Evolutionary conservation across 2,888 invertebrate species (phyloP).

Genomic region (Rhorus exstirpatorius): DNA sequence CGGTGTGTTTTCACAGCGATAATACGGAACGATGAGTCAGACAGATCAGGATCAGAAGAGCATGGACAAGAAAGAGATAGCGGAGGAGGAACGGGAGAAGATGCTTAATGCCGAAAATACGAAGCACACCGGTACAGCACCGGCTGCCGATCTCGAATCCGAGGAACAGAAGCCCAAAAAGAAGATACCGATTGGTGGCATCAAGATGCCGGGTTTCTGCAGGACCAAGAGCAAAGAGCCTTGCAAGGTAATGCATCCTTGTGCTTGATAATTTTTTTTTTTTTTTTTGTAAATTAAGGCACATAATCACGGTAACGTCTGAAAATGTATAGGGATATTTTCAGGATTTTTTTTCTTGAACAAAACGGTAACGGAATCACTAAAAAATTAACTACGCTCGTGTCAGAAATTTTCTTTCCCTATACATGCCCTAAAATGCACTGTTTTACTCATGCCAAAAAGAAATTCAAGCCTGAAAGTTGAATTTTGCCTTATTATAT

Average conservation of each 20-base stretch:
- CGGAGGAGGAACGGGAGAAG: conserved; percentile 88
- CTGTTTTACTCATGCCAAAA: no score
- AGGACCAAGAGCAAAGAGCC: conserved; percentile 92
- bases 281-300: no score
- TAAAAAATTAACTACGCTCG: no score
- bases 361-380: no score
- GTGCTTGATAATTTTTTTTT: conserved; percentile 35
- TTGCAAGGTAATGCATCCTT: conserved; percentile 91
- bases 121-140: conserved; percentile 86
- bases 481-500: no score
- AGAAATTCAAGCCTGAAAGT: no score
- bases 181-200: conserved; percentile 95
- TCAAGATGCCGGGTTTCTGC: conserved; percentile 95
- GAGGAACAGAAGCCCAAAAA: conserved; percentile 88
- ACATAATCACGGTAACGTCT: no score
- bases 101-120: conserved; percentile 89
- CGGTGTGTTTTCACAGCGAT: conserved; percentile 27
- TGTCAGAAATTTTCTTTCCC: no score
- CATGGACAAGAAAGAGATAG: conserved; percentile 85
- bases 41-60: conserved; percentile 79
- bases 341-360: no score
- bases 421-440: no score
- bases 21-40: conserved; percentile 75
- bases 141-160: conserved; percentile 85
- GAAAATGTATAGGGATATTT: no score